phyloP scores from a whole-genome alignment of 2,888 invertebrate genomes.

The Pecten maximus region DNA sequence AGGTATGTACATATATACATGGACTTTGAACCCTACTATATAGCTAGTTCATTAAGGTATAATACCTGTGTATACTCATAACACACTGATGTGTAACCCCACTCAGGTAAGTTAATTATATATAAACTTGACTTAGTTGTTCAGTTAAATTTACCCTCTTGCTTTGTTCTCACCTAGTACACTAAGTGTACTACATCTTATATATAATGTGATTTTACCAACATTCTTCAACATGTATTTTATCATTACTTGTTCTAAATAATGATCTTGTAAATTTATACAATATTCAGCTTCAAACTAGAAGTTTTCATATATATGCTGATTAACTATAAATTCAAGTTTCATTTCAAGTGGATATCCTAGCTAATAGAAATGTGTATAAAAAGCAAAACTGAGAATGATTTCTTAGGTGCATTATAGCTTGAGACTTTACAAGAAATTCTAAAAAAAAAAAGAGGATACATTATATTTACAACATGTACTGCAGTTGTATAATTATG shows the following conservation, averaged over 20 bases:
- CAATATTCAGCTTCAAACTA: too few relatives aligned
- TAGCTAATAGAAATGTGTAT: too few relatives aligned
- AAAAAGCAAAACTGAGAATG: too few relatives aligned
- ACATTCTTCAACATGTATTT: neutral
- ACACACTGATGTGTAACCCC: slow-evolving; percentile 15
- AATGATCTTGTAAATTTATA: neutral
- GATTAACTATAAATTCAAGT: too few relatives aligned
- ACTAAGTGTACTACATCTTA: neutral
- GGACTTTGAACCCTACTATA: slow-evolving; percentile 45
- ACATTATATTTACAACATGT: too few relatives aligned
- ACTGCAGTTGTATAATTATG: too few relatives aligned
- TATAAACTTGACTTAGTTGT: slow-evolving; percentile 1
- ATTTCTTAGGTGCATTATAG: too few relatives aligned
- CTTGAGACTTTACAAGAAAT: too few relatives aligned
- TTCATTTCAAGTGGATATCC: too few relatives aligned
- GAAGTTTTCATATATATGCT: too few relatives aligned
- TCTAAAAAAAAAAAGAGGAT: too few relatives aligned
- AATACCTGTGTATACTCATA: neutral
- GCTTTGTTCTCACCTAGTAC: neutral
- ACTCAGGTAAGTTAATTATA: slow-evolving; percentile 37
- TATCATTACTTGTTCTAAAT: neutral
- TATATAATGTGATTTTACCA: too few relatives aligned
- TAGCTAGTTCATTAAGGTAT: slow-evolving; percentile 23
- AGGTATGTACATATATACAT: slow-evolving; percentile 23
- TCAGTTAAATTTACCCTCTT: neutral